These are phyloP conservation scores for Brachionus koreanus DNA, from an alignment of 1,140 invertebrate genomes.

Conservation along the genomic window DNA sequence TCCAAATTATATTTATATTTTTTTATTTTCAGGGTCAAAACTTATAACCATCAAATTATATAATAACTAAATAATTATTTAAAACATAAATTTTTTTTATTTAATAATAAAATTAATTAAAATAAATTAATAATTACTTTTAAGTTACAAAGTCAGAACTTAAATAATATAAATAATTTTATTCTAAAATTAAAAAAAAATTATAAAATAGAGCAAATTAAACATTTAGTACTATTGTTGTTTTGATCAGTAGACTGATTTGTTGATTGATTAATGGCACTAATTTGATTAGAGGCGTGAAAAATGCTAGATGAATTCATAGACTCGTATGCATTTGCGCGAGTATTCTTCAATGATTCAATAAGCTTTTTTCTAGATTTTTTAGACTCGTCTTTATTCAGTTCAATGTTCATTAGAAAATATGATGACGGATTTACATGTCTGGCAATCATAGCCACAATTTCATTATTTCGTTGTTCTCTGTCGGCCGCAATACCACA, in stretches of 20 bases:
- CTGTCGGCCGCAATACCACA: constrained; percentile 59
- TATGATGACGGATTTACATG: constrained; percentile 41
- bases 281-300: not conserved
- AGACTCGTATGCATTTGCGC: not conserved
- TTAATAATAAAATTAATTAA: no score
- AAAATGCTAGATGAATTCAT: not conserved
- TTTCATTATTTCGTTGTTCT: constrained; percentile 57
- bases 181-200: no score
- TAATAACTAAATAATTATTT: no score
- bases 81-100: no score
- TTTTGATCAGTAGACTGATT: not conserved
- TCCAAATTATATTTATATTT: no score
- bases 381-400: not conserved
- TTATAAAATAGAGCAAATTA: not conserved
- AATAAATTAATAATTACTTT: no score
- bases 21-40: no score
- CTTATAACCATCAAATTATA: no score
- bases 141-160: no score
- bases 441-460: constrained; percentile 48
- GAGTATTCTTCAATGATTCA: not conserved
- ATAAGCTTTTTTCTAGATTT: constrained; percentile 1
- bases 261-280: not conserved
- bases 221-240: not conserved
- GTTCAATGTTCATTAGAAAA: constrained; percentile 41
- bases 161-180: no score